Conservation (phyloP, 2,797 vertebrate species). For the Serranus cabrilla region DNA sequence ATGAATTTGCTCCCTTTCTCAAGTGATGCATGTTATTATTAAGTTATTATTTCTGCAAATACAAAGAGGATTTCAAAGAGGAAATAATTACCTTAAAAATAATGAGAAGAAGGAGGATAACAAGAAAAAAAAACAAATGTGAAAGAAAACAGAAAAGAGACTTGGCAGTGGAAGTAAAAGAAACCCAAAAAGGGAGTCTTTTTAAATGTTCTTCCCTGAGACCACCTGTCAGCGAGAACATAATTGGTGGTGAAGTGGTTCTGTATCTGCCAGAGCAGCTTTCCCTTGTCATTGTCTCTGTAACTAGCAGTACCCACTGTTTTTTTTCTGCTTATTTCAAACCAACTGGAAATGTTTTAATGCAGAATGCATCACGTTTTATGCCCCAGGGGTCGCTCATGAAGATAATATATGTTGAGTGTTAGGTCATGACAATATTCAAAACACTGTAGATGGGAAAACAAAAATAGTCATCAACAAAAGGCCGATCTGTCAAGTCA, state of each 20-base stretch:
- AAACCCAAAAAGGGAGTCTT: neutral
- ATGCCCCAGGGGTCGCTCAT: neutral
- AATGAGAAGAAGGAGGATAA: neutral
- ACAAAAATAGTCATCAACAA: neutral
- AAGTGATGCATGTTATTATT: too few species aligned
- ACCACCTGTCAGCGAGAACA: conserved; percentile 10
- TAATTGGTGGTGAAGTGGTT: neutral
- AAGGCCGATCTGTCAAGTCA: neutral
- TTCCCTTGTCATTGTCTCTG: neutral
- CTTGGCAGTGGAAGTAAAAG: neutral
- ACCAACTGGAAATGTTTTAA: neutral
- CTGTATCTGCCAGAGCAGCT: neutral
- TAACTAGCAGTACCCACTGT: neutral
- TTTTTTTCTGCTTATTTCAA: neutral
- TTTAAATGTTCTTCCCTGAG: neutral
- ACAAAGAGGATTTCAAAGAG: too few species aligned
- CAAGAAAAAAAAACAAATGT: neutral
- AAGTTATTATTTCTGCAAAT: too few species aligned
- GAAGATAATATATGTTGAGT: neutral
- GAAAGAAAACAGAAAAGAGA: neutral
- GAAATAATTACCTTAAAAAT: neutral
- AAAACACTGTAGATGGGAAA: neutral
- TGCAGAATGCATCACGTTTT: neutral
- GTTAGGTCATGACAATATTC: neutral
- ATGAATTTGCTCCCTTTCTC: neutral